Percentiles rank a stretch among this genome's conserved stretches.
phyloP scores from a whole-genome alignment of 2,797 vertebrate genomes.

The Poeciliopsis paucimaculata region DNA sequence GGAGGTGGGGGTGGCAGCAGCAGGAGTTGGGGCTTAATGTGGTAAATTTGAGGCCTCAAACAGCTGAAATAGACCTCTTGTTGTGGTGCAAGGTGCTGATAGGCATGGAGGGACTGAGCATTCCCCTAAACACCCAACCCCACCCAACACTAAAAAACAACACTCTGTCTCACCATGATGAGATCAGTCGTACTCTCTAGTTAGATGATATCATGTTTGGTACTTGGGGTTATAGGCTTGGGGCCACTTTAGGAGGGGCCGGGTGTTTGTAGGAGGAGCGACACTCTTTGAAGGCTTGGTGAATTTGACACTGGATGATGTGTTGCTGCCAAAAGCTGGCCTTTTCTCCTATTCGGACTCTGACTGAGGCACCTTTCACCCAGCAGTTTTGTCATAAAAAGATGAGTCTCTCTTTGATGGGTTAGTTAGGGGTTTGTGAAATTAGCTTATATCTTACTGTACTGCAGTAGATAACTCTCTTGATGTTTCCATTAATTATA shows the following conservation, averaged over 20 bases:
- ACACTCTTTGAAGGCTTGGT: constrained; percentile 22
- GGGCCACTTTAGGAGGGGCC: constrained; percentile 37
- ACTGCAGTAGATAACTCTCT: background rate
- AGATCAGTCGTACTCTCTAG: constrained; percentile 65
- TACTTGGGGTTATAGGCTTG: constrained; percentile 55
- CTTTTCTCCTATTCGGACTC: constrained; percentile 1
- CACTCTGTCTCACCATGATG: constrained; percentile 52
- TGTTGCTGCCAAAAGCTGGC: background rate
- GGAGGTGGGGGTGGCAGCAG: constrained; percentile 36
- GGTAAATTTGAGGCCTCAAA: constrained; percentile 46
- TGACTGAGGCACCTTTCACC: background rate
- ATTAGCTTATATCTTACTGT: background rate
- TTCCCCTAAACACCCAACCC: constrained; percentile 24
- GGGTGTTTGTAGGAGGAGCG: constrained; percentile 5
- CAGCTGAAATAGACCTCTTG: constrained; percentile 69
- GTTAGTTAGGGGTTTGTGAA: background rate
- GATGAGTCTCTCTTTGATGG: background rate
- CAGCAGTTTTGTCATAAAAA: background rate
- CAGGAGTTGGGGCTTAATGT: constrained; percentile 36
- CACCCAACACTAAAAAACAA: constrained; percentile 25
- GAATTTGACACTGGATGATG: constrained; percentile 11
- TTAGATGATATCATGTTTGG: constrained; percentile 66
- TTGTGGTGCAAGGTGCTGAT: constrained; percentile 71
- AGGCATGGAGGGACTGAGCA: constrained; percentile 49
- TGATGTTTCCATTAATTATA: background rate